Conservation (phyloP, 1,140 invertebrate genomes). For the Bicyclus anynana region DNA sequence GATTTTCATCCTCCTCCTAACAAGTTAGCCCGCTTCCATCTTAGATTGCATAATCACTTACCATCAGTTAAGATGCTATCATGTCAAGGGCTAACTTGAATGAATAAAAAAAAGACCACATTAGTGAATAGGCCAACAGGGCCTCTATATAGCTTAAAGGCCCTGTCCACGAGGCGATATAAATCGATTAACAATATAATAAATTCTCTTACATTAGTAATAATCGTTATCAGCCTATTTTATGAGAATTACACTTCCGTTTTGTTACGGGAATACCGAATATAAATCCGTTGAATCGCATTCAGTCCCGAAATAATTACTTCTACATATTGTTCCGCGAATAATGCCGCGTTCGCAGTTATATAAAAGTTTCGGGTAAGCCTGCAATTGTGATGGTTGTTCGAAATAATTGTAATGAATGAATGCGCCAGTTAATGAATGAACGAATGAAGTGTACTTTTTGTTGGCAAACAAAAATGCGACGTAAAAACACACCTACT, state of each 20-base stretch:
- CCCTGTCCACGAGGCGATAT: no score
- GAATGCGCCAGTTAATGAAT: not conserved
- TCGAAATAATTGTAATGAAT: not conserved
- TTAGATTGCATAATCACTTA: no score
- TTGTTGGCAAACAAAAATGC: not conserved
- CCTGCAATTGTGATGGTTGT: not conserved
- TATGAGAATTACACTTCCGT: not conserved
- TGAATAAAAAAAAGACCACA: no score
- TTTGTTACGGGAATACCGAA: not conserved
- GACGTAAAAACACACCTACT: no score
- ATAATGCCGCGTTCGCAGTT: not conserved
- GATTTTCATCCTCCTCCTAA: no score
- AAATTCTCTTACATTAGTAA: not conserved
- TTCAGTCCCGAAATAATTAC: not conserved
- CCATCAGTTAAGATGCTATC: no score
- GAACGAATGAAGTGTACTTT: not conserved
- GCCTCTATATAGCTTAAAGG: no score
- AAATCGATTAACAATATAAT: no score
- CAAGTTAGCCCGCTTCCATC: no score
- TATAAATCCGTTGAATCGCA: constrained; percentile 1
- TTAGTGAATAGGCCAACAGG: no score
- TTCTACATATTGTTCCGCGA: not conserved
- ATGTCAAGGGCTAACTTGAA: no score
- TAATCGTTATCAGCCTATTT: not conserved
- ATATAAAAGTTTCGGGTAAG: not conserved